phyloP scores from a whole-genome alignment of 2,113 vertebrate species.

The Porphyrio hochstetteri region DNA sequence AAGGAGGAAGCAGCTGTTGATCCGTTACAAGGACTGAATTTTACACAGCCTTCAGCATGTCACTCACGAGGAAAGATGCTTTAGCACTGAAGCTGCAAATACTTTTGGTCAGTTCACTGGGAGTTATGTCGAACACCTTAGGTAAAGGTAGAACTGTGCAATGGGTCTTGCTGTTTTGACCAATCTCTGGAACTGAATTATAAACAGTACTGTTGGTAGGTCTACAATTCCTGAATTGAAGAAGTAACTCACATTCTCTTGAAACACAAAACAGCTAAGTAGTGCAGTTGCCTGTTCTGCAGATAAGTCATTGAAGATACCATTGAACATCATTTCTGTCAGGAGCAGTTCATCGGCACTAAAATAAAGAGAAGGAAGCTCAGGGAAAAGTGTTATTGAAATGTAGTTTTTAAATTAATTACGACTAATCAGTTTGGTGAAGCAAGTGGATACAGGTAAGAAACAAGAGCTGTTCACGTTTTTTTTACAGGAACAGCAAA shows the following conservation, averaged over 20 bases:
- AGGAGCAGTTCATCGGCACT: constrained; percentile 95
- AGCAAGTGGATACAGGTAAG: background rate
- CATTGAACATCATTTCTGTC: constrained; percentile 98
- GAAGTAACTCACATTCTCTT: constrained; percentile 88
- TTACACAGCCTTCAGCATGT: background rate
- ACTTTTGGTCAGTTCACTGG: background rate
- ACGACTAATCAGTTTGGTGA: background rate
- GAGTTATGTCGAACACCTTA: background rate
- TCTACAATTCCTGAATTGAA: background rate
- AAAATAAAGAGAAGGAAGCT: background rate
- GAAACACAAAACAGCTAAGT: constrained; percentile 97
- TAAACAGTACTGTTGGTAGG: background rate
- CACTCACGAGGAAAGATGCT: background rate
- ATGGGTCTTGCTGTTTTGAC: background rate
- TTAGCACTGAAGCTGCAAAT: background rate
- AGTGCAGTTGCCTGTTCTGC: constrained; percentile 92
- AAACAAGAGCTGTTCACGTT: background rate
- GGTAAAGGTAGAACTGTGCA: background rate
- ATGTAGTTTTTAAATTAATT: background rate
- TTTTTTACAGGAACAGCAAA: background rate
- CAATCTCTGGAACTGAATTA: background rate
- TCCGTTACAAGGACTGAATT: background rate
- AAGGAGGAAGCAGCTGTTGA: background rate
- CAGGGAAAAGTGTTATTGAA: background rate
- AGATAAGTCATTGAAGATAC: constrained; percentile 95